Percentiles rank a stretch among this genome's conserved stretches.
These are phyloP conservation scores for Mesitornis unicolor DNA, from an alignment of 2,113 vertebrate species.

Conservation along the genomic window DNA sequence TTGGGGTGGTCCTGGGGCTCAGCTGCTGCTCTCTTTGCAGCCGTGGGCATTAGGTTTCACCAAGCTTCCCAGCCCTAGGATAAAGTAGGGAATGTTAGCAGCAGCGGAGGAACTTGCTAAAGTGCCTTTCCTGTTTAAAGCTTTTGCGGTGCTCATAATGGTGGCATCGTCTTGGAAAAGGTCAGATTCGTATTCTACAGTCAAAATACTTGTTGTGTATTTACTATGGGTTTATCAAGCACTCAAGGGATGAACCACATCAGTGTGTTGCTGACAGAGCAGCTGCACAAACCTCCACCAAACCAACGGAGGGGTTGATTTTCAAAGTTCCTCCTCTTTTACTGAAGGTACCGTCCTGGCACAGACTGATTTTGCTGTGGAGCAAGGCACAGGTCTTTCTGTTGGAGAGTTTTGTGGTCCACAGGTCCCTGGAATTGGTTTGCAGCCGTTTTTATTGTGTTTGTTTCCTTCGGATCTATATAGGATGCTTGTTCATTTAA, in stretches of 20 bases:
- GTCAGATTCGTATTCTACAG: neutral
- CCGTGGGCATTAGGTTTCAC: rapidly evolving
- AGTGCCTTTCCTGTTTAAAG: neutral
- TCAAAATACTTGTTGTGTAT: neutral
- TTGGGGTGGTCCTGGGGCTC: neutral
- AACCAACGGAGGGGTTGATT: neutral
- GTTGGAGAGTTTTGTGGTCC: neutral
- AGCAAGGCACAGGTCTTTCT: neutral
- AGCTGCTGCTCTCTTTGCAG: neutral
- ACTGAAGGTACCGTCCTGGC: neutral
- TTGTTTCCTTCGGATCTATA: neutral
- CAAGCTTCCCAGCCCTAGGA: neutral
- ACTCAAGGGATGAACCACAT: neutral
- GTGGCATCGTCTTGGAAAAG: neutral
- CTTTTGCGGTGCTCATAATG: neutral
- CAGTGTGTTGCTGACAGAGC: neutral
- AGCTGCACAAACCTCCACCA: neutral
- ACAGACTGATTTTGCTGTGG: neutral
- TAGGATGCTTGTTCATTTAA: neutral
- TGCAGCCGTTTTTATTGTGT: neutral
- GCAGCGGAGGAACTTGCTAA: neutral
- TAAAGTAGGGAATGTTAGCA: neutral
- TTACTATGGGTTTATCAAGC: neutral
- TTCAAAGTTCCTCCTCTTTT: neutral
- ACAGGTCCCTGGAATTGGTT: neutral